A percentile compares a stretch with the other conserved stretches of the same genome.
Evolutionary conservation across 2,888 invertebrate genomes (phyloP).

Genomic region (Callosobruchus maculatus): DNA sequence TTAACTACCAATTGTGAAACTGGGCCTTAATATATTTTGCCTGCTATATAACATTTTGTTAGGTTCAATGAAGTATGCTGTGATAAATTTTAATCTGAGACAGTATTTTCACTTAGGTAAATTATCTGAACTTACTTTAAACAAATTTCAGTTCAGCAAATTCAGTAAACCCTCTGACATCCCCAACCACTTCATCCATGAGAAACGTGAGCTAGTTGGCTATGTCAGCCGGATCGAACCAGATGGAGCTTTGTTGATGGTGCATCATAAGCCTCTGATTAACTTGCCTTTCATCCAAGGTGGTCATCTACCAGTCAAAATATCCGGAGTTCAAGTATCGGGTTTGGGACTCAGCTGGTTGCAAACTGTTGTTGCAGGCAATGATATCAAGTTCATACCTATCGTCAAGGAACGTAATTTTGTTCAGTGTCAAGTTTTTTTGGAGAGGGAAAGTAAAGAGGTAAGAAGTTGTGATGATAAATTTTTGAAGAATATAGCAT

Average conservation of each 20-base stretch:
- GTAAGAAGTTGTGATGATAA: slow-evolving; percentile 25
- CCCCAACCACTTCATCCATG: slow-evolving; percentile 45
- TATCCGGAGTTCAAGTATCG: slow-evolving; percentile 52
- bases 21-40: too few relatives aligned
- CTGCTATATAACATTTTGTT: too few relatives aligned
- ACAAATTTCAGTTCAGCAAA: slow-evolving; percentile 43
- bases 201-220: slow-evolving; percentile 43
- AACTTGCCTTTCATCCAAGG: slow-evolving; percentile 32
- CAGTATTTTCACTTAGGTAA: too few relatives aligned
- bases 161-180: slow-evolving; percentile 46
- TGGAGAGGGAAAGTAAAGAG: slow-evolving; percentile 38
- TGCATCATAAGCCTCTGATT: slow-evolving; percentile 47
- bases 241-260: slow-evolving; percentile 43
- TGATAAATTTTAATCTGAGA: too few relatives aligned
- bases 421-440: slow-evolving; percentile 49
- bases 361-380: slow-evolving; percentile 45
- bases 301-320: slow-evolving; percentile 51
- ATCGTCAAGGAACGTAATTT: slow-evolving; percentile 45
- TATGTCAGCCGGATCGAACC: slow-evolving; percentile 47
- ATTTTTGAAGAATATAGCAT: too few relatives aligned
- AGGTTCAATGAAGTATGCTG: too few relatives aligned
- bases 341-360: slow-evolving; percentile 52
- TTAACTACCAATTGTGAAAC: too few relatives aligned
- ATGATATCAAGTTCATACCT: slow-evolving; percentile 47
- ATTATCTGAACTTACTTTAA: too few relatives aligned